Percentiles rank a stretch among this genome's conserved stretches.
Evolutionary conservation across 1,140 invertebrate species (phyloP).

Genomic region (Carposina sasakii): DNA sequence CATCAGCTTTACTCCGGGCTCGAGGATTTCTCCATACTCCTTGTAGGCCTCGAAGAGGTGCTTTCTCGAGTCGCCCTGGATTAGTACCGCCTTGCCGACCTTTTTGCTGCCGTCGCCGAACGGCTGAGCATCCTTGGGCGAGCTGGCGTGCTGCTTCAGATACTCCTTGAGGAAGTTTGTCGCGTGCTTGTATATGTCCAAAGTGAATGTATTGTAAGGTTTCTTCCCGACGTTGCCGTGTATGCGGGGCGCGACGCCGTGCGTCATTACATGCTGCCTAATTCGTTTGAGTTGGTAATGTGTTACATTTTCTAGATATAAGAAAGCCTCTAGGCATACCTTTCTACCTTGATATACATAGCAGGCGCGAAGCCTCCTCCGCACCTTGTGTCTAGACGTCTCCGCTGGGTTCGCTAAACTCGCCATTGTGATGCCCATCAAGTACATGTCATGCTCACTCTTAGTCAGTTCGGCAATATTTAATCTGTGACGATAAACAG

Average conservation of each 20-base stretch:
- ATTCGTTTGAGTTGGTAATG: slow-evolving; percentile 86
- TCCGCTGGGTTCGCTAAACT: slow-evolving; percentile 82
- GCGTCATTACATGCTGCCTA: slow-evolving; percentile 83
- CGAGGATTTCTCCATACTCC: slow-evolving; percentile 79
- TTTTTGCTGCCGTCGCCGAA: slow-evolving; percentile 66
- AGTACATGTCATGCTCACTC: slow-evolving; percentile 82
- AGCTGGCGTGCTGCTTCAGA: slow-evolving; percentile 70
- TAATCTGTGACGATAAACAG: slow-evolving; percentile 81
- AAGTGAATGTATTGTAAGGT: slow-evolving; percentile 86
- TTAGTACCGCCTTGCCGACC: slow-evolving; percentile 72
- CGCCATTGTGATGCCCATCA: slow-evolving; percentile 87
- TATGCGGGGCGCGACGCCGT: slow-evolving; percentile 83
- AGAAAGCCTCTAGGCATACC: slow-evolving; percentile 84
- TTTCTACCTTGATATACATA: slow-evolving; percentile 84
- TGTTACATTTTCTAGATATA: slow-evolving; percentile 86
- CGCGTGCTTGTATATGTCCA: slow-evolving; percentile 84
- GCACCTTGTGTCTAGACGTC: slow-evolving; percentile 81
- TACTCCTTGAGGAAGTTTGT: slow-evolving; percentile 84
- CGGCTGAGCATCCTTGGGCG: slow-evolving; percentile 73
- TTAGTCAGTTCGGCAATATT: slow-evolving; percentile 86
- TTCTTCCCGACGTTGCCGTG: slow-evolving; percentile 87
- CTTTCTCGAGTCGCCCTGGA: slow-evolving; percentile 81
- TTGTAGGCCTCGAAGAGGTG: slow-evolving; percentile 82
- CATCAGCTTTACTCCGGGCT: slow-evolving; percentile 81
- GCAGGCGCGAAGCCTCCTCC: slow-evolving; percentile 80